Evolutionary conservation across 2,888 invertebrate species (phyloP).

Genomic region (Drosophila anomelani): DNA sequence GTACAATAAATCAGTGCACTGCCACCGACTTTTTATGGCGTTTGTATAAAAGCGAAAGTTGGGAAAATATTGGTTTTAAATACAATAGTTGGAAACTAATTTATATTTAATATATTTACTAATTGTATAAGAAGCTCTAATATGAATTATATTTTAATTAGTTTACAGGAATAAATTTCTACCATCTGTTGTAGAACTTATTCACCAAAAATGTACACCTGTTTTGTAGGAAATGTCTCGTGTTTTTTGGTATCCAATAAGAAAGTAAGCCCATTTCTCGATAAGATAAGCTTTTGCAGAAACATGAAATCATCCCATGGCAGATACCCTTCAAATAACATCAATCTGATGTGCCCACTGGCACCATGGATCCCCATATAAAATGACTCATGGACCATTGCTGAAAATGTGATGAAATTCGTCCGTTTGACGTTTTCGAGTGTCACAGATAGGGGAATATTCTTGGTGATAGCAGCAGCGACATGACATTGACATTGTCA

Average conservation of each 20-base stretch:
- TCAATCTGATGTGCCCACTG: slow-evolving; percentile 16
- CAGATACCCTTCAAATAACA: slow-evolving; percentile 16
- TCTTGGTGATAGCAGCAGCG: slow-evolving; percentile 18
- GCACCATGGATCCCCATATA: not conserved
- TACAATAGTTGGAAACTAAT: not conserved
- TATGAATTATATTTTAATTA: no score
- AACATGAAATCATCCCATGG: slow-evolving; percentile 20
- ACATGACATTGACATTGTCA: slow-evolving; percentile 22
- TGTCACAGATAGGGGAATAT: slow-evolving; percentile 14
- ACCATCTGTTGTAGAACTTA: not conserved
- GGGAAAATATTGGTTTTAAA: not conserved
- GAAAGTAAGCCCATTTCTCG: not conserved
- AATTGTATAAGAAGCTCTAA: no score
- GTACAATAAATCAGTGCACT: slow-evolving; percentile 27
- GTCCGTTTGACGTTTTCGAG: slow-evolving; percentile 18
- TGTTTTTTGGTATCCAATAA: not conserved
- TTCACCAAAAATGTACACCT: not conserved
- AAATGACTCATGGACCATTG: slow-evolving; percentile 26
- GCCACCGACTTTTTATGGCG: slow-evolving; percentile 10
- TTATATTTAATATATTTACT: no score
- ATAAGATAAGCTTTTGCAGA: slow-evolving; percentile 23
- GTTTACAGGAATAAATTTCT: not conserved
- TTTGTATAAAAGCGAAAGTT: not conserved
- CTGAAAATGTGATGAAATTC: slow-evolving; percentile 38
- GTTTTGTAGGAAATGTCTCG: not conserved